A percentile compares a stretch with the other conserved stretches of the same genome.
Evolutionary conservation across 2,113 vertebrate genomes (phyloP).

Genomic region (Brachionichthys hirsutus): DNA sequence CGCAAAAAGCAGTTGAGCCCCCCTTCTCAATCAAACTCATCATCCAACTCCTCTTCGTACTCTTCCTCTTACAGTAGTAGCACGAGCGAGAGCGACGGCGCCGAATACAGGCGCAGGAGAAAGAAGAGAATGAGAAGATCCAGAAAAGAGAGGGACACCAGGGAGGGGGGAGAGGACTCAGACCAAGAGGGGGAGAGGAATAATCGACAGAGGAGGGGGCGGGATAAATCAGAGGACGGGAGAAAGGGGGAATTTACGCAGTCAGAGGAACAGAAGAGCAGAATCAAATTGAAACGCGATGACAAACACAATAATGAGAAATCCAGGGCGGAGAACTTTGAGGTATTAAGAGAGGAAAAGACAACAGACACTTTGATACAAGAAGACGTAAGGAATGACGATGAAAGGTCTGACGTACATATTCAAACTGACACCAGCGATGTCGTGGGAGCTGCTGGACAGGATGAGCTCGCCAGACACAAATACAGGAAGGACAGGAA

Average conservation of each 20-base stretch:
- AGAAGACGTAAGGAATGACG: slow-evolving; percentile 23
- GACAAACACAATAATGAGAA: slow-evolving; percentile 19
- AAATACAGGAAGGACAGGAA: slow-evolving; percentile 79
- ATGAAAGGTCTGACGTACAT: slow-evolving; percentile 36
- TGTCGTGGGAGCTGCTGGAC: slow-evolving; percentile 58
- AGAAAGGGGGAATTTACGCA: slow-evolving; percentile 50
- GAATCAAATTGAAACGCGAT: slow-evolving; percentile 14
- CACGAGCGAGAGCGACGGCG: slow-evolving; percentile 50
- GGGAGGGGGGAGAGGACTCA: slow-evolving; percentile 32
- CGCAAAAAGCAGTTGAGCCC: slow-evolving; percentile 53
- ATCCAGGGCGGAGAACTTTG: slow-evolving; percentile 11
- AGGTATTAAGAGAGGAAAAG: slow-evolving; percentile 7
- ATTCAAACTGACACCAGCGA: slow-evolving; percentile 36
- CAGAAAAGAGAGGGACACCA: slow-evolving; percentile 30
- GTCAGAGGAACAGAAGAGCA: slow-evolving; percentile 42
- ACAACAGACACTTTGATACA: slow-evolving; percentile 12
- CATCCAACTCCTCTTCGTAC: slow-evolving; percentile 57
- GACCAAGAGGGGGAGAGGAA: slow-evolving; percentile 43
- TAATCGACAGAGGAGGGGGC: slow-evolving; percentile 30
- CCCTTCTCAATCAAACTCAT: slow-evolving; percentile 56
- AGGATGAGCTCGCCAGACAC: slow-evolving; percentile 60
- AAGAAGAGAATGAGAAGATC: slow-evolving; percentile 48
- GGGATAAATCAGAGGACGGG: slow-evolving; percentile 41
- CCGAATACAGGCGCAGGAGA: slow-evolving; percentile 39
- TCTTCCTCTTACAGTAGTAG: slow-evolving; percentile 54